Evolutionary conservation across 2,113 vertebrate genomes (phyloP).

Genomic region (Sinocyclocheilus grahami): DNA sequence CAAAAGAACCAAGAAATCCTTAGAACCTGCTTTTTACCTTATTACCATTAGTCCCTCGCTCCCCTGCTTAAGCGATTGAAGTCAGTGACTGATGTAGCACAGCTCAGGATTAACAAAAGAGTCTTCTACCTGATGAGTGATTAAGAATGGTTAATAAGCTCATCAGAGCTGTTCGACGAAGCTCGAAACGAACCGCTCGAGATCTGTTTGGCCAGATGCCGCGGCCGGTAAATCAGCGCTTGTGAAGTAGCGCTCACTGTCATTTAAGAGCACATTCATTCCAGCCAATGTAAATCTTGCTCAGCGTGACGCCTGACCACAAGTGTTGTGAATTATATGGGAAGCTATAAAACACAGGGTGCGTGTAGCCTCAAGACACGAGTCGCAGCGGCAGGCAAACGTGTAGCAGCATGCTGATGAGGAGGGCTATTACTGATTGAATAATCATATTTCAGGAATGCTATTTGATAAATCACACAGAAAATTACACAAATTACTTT

Average conservation of each 20-base stretch:
- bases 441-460: background rate
- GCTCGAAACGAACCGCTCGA: no score
- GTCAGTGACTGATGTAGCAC: no score
- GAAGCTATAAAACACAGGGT: conserved; percentile 16
- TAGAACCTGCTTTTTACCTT: no score
- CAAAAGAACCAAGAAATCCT: no score
- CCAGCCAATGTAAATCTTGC: conserved; percentile 6
- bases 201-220: conserved; percentile 14
- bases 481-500: background rate
- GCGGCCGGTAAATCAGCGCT: conserved; percentile 29
- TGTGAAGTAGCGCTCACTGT: background rate
- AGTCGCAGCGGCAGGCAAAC: background rate
- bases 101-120: no score
- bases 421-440: background rate
- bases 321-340: conserved; percentile 22
- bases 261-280: conserved; percentile 42
- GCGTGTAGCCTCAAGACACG: conserved; percentile 25
- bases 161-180: background rate
- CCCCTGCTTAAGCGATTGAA: no score
- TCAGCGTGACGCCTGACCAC: conserved; percentile 21
- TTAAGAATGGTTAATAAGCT: conserved; percentile 27
- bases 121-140: conserved; percentile 11
- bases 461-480: background rate
- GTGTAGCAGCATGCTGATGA: background rate
- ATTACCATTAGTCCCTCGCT: no score